Conservation (phyloP, 2,113 vertebrate genomes). For the Sarotherodon lohbergeri region DNA sequence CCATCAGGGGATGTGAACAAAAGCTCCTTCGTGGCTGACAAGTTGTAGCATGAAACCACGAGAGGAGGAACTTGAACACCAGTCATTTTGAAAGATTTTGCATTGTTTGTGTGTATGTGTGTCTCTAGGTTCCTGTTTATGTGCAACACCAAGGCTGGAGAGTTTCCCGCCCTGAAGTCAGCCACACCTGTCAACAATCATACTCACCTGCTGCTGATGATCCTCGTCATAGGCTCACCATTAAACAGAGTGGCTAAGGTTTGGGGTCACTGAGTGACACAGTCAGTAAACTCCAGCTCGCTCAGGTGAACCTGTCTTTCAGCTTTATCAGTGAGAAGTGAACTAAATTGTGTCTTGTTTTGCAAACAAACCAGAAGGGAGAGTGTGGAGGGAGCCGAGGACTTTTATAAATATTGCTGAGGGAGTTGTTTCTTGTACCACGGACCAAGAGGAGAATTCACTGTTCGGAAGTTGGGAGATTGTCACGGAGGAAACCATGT, state of each 20-base stretch:
- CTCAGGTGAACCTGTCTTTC: background rate
- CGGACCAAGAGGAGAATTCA: background rate
- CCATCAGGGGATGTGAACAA: fast-evolving
- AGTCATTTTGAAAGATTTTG: background rate
- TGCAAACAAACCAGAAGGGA: background rate
- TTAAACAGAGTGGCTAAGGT: background rate
- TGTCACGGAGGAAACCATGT: background rate
- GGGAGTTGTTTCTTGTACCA: background rate
- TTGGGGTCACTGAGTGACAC: background rate
- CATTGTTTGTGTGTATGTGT: background rate
- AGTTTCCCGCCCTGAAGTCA: background rate
- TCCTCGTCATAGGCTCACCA: background rate
- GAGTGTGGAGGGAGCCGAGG: background rate
- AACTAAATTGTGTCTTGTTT: background rate
- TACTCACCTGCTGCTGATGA: background rate
- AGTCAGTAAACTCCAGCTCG: fast-evolving
- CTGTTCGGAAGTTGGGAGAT: background rate
- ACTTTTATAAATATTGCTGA: background rate
- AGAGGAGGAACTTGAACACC: background rate
- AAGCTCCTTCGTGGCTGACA: background rate
- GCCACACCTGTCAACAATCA: background rate
- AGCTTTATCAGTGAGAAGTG: background rate
- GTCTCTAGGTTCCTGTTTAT: background rate
- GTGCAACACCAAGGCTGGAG: background rate
- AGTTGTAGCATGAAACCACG: fast-evolving